Base-by-base conservation (phyloP, 2,113 vertebrate species). In the Corythornis cristatus region DNA sequence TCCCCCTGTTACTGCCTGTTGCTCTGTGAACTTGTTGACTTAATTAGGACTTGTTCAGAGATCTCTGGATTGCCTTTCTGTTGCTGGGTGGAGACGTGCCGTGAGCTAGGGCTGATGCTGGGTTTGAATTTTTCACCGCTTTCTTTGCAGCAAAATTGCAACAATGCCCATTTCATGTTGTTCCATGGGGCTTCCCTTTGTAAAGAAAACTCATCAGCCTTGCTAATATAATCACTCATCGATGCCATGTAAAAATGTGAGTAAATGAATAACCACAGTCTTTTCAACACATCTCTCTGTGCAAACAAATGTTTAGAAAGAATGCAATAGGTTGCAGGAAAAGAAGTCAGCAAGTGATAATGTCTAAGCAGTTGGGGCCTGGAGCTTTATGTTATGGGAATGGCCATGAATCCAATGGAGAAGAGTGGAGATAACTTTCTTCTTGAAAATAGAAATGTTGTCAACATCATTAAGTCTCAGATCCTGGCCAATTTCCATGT, bases 291-390 rank as follows among this genome's bases (percentile, higher is more conserved):
- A 74, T 93, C 82, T 80, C 57, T 76, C 61, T 89, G 60, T 67
- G 79, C 91, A 88, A 96, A 95, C 96, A 96, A 95, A 96, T 95
- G 93, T 95, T 96, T 93, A 83, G 89, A 93, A 93, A 86, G 93
- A 95, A 91, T 65, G 87, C 76, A 92, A 31, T 83, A 60, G 74
- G 87, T 94, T 81, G 89, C 68, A 91, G 72, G 73, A 7, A 48
- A 70, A 91, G 82, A 65, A 74, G 53, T 53, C 53, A 94, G 67
- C 48, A 71, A 89, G 57, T 0, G 10, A 74, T 93, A 92, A 91
- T 12, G 18, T 92, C 42, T 85, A 51, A 91, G 53, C 40, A 42
- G 15, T 53, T 48, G 40, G 12, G 61, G 46, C 48, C 81, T 89
- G 67, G 16, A 83, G 56, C 50, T 20, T 80, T 79, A 22, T 42